Conservation (phyloP, 2,888 invertebrate species). For the Encarsia formosa region DNA sequence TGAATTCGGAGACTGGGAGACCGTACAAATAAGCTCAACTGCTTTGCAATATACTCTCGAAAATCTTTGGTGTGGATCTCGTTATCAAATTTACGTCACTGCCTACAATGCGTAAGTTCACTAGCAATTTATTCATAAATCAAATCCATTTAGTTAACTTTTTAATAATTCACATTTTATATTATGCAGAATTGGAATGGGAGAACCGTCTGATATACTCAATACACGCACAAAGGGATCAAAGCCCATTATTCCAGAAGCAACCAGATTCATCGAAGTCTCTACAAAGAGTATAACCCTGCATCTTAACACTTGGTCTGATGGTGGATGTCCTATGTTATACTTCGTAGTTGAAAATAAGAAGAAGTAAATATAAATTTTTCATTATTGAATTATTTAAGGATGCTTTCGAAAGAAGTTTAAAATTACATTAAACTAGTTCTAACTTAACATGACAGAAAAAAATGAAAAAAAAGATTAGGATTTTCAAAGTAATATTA, state of each 20-base stretch:
- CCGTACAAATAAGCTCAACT: slow-evolving; percentile 72
- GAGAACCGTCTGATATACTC: slow-evolving; percentile 83
- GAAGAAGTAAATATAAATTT: slow-evolving; percentile 65
- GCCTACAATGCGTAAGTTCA: slow-evolving; percentile 79
- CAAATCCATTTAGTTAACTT: not conserved
- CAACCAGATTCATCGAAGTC: slow-evolving; percentile 85
- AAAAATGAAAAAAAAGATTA: not conserved
- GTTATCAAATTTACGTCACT: slow-evolving; percentile 89
- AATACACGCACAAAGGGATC: slow-evolving; percentile 89
- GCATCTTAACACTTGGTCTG: slow-evolving; percentile 89
- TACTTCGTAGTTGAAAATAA: slow-evolving; percentile 94
- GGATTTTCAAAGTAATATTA: not conserved
- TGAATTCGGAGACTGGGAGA: slow-evolving; percentile 93
- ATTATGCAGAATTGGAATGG: slow-evolving; percentile 75
- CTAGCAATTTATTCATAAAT: not conserved
- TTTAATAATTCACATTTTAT: not conserved
- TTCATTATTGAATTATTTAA: not conserved
- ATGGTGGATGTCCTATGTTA: slow-evolving; percentile 92
- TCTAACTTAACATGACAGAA: not conserved
- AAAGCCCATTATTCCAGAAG: slow-evolving; percentile 88
- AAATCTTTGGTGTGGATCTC: slow-evolving; percentile 85
- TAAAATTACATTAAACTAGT: not conserved
- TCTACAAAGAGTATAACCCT: slow-evolving; percentile 90
- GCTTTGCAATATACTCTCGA: slow-evolving; percentile 82
- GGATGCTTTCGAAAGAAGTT: not conserved